Base-by-base conservation (phyloP, 2,888 invertebrate genomes). In the Silvanus unidentatus region DNA sequence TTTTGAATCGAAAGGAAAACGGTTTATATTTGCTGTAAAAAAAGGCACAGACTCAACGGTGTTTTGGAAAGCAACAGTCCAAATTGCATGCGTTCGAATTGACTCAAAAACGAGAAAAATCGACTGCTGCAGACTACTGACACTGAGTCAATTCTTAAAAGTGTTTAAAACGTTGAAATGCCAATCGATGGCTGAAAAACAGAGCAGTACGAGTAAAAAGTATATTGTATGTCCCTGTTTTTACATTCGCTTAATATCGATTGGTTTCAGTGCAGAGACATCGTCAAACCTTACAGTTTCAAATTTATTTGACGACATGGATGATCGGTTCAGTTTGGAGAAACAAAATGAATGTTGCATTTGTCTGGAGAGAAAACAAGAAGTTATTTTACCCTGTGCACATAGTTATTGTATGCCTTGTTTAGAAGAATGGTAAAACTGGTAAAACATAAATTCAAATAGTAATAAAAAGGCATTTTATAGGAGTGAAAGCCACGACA, bases 321-420 rank as follows among this genome's bases (percentile, higher is more conserved):
- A 50, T 29, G 36, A 40, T 13, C 47, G n/a, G n/a, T n/a, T n/a
- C 15, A 63, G 70, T n/a, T 62, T 64, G 12, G 59, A 62, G 2
- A 51, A 43, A 9, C 36, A 44, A 16, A 58, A 74, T 40, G 83
- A 84, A 62, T 86, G 86, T 60, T 81, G 81, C 59, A 85, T 86
- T 57, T 86, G 86, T 65, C 76, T 86, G 68, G 85, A 86, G 62
- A 70, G 82, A 43, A 77, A 77, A 59, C 80, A 82, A 1, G 82
- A 84, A 63, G 76, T 84, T 16, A 78, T 81, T 49, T 69, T 86
- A 49, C 81, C 83, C 1, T 86, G 86, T 66, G 73, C 81, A 1
- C 86, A 86, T 64, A 78, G 77, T 56, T 86, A 82, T 68, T 86
- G 86, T 64, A 72, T 78, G 47, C 75, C 76, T 40, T 86, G 86